Evolutionary conservation across 2,113 vertebrate genomes (phyloP).

Genomic region (Gallinago undulata): DNA sequence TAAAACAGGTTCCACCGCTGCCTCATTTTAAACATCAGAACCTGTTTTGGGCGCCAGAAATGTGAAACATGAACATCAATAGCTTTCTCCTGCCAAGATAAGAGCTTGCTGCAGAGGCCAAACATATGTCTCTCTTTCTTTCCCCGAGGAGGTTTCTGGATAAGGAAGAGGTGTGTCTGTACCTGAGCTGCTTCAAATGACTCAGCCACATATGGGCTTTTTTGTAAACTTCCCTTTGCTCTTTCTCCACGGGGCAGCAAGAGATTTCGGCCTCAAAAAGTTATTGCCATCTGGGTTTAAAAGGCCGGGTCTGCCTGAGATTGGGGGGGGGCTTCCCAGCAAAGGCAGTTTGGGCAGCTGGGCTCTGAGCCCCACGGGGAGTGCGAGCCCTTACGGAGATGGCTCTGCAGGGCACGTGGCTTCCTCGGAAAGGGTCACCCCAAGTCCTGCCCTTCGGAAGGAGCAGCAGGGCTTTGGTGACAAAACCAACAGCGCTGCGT

Average conservation of each 20-base stretch:
- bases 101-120: conserved; percentile 34
- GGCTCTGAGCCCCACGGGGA: not conserved
- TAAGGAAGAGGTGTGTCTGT: conserved; percentile 21
- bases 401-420: not conserved
- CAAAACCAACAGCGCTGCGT: fast-evolving
- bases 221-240: not conserved
- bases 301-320: not conserved
- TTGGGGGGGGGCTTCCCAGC: not conserved
- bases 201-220: not conserved
- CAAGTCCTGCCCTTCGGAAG: not conserved
- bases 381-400: not conserved
- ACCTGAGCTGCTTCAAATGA: conserved; percentile 1
- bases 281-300: not conserved
- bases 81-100: conserved; percentile 56
- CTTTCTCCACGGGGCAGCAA: not conserved
- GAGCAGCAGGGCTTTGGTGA: not conserved
- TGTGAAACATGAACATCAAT: conserved; percentile 55
- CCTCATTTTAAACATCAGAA: conserved; percentile 52
- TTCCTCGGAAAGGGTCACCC: not conserved
- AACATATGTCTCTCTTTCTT: conserved; percentile 52
- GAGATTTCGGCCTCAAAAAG: not conserved
- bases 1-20: conserved; percentile 63
- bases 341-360: not conserved
- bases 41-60: conserved; percentile 43
- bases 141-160: conserved; percentile 43